phyloP scores from a whole-genome alignment of 2,113 vertebrate species.

The Pimephales promelas region DNA sequence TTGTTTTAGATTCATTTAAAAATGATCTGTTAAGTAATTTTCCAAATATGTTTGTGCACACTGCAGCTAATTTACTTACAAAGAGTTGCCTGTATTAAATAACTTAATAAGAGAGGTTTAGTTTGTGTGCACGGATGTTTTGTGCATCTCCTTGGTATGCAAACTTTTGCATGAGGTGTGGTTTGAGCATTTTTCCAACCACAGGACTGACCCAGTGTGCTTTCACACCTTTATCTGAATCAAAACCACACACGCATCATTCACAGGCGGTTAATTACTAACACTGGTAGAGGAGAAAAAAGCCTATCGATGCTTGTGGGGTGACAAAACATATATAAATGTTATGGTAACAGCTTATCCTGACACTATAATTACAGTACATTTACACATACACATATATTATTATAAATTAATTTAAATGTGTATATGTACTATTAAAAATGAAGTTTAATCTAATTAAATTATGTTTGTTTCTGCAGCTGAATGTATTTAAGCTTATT shows the following conservation, averaged over 20 bases:
- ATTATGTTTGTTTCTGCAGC: too few species aligned
- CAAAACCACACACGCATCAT: not conserved
- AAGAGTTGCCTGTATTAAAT: not conserved
- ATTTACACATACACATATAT: too few species aligned
- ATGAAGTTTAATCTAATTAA: too few species aligned
- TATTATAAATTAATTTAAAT: too few species aligned
- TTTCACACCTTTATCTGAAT: not conserved
- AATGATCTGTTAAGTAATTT: too few species aligned
- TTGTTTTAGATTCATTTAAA: too few species aligned
- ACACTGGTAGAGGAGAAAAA: not conserved
- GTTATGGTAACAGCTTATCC: not conserved
- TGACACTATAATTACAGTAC: not conserved
- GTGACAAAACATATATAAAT: not conserved
- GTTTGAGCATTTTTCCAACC: conserved; percentile 20
- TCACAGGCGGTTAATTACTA: not conserved
- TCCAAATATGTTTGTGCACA: too few species aligned
- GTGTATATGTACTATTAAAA: too few species aligned
- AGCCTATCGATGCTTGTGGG: not conserved
- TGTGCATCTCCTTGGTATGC: not conserved
- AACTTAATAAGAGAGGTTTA: not conserved
- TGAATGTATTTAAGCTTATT: not conserved
- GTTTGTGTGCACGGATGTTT: not conserved
- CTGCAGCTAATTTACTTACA: not conserved
- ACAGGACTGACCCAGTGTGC: not conserved
- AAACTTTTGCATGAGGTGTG: not conserved